These are phyloP conservation scores for Zygogramma bicolorata DNA, from an alignment of 2,888 invertebrate species.

Conservation along the genomic window DNA sequence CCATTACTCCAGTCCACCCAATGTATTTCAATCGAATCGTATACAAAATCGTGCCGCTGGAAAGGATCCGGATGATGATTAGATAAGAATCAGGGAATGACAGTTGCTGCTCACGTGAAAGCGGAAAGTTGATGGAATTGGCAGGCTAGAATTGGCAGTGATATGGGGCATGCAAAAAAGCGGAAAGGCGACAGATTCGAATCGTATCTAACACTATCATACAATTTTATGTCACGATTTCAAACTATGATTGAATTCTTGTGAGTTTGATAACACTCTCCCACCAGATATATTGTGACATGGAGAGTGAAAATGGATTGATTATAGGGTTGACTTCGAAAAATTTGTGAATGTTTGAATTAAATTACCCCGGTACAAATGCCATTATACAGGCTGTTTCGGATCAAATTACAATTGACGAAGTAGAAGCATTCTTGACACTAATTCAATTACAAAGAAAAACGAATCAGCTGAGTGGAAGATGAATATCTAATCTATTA, in stretches of 20 bases:
- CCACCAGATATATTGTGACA: too few relatives aligned
- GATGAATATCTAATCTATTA: too few relatives aligned
- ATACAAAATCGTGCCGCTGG: not conserved
- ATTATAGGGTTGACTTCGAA: too few relatives aligned
- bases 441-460: too few relatives aligned
- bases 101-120: not conserved
- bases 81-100: not conserved
- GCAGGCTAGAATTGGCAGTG: not conserved
- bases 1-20: not conserved
- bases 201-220: not conserved
- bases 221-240: not conserved
- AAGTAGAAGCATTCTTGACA: too few relatives aligned
- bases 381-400: too few relatives aligned
- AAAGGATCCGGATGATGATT: not conserved
- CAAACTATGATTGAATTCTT: not conserved
- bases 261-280: too few relatives aligned
- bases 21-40: not conserved
- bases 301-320: too few relatives aligned
- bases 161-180: not conserved
- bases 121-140: not conserved
- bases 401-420: too few relatives aligned
- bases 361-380: too few relatives aligned
- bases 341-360: too few relatives aligned
- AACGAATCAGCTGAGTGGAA: too few relatives aligned
- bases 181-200: not conserved